Evolutionary conservation across 2,888 invertebrate genomes (phyloP), one percentile per base, ranked within the genome.

Genomic region (Furcula furcula): DNA sequence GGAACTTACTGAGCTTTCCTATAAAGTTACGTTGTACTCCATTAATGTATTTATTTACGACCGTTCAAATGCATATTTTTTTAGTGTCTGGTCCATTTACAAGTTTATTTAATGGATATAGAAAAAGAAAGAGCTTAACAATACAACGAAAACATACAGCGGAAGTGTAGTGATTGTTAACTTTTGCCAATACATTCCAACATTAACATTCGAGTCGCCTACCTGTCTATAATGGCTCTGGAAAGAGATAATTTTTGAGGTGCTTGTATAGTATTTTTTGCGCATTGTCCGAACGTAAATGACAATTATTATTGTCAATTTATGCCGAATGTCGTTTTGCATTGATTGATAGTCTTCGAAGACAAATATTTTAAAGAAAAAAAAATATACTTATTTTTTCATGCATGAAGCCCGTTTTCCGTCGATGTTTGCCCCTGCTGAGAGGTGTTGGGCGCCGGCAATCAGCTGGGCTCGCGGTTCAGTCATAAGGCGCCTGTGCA

Each of bases 381-480:
- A 27, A 23, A 23, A 4, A 5, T 12, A 10, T 12, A 3, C 4
- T 16, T 20, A 7, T 20, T 7, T 20, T 20, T n/a, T n/a, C n/a
- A n/a, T n/a, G n/a, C 5, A 21, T 4, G 26, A 14, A 26, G 14
- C n/a, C n/a, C n/a, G 7, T 23, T 12, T 2, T 20, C 20, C n/a
- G 25, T 25, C 26, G 20, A 20, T 30, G 13, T 20, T 30, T 30
- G 14, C 30, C 20, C 14, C 21, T 30, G 16, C 15, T 31, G 15
- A 16, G 18, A 23, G 23, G 22, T 28, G 27, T 29, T 33, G 43
- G 49, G 38, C 42, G 55, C 51, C 74, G 55, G 52, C 40, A 46
- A 63, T 66, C 74, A 72, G 71, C 70, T 71, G 70, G 46, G 61
- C 40, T 42, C 52, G 55, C 62, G 56, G 53, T 54, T 42, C 50